Evolutionary conservation across 2,888 invertebrate species (phyloP), one percentile per base, ranked within the genome.

Genomic region (Diadegma fenestrale): DNA sequence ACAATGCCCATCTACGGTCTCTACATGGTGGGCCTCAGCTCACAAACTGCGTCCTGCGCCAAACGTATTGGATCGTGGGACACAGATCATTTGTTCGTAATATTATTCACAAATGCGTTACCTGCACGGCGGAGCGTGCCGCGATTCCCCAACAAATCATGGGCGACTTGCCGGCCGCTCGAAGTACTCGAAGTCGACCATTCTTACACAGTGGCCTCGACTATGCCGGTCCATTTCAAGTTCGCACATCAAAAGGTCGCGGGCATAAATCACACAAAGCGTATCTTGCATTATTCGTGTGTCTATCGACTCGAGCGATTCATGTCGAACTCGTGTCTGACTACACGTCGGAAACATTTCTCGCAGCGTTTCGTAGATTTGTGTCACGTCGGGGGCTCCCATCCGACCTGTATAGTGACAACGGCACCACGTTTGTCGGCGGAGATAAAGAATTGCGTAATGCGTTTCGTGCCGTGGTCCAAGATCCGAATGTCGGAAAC

Each of bases 151-250:
- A 71, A 2, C 90, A 91, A 72, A 86, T 91, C 6, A 93, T 92
- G 92, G 90, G 91, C 0, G 83, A 91, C 41, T 87, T 94, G 0
- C 93, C 94, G 1, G 7, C 43, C 0, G 89, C 90, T 4, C 82
- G 94, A 76, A 82, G 91, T 2, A 84, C 69, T 6, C 82, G 86
- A 33, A 48, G 83, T 5, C 69, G 86, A 0, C 89, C 92, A 2
- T 93, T 93, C 84, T 64, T 87, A 8, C 83, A 90, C 63, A 78
- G 85, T 26, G 93, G 92, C 12, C 66, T 93, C 0, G 93, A 94
- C 71, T 92, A 88, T n/a, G 90, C 89, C 37, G 92, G 93, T 7
- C 93, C 92, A 0, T 88, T 88, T 41, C 76, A 51, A 22, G 76
- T 88, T n/a, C 80, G 85, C 22, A 85, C 76, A 2, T 68, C 72